Percentiles rank a stretch among this genome's conserved stretches.
Evolutionary conservation across 2,797 vertebrate species (phyloP).

Genomic region (Epinephelus malabaricus): DNA sequence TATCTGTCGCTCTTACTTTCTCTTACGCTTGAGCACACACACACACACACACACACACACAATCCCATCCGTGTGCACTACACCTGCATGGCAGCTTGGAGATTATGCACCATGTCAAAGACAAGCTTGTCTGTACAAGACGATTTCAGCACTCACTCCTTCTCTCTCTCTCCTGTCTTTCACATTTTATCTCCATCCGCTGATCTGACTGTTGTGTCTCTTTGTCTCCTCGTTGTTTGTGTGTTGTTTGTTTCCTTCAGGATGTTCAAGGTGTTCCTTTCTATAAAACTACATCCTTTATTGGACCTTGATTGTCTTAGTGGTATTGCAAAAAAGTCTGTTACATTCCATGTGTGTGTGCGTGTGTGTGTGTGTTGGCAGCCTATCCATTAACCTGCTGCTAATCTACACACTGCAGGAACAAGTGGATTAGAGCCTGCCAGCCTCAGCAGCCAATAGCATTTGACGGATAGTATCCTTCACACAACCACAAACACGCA

Average conservation of each 20-base stretch:
- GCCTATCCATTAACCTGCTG: constrained; percentile 65
- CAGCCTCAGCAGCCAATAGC: constrained; percentile 59
- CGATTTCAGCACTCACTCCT: constrained; percentile 23
- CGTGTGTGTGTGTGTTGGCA: constrained; percentile 39
- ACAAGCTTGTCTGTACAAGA: constrained; percentile 31
- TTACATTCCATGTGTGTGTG: neutral
- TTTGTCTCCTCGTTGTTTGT: constrained; percentile 13
- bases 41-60: neutral
- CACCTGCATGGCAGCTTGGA: constrained; percentile 61
- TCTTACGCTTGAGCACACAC: neutral
- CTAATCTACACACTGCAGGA: constrained; percentile 77
- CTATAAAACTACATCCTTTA: constrained; percentile 20
- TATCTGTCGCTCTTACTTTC: too few species aligned
- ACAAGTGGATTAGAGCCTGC: constrained; percentile 73
- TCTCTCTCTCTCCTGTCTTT: neutral
- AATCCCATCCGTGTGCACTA: neutral
- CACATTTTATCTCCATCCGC: constrained; percentile 35
- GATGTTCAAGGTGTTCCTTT: constrained; percentile 30
- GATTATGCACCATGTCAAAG: constrained; percentile 57
- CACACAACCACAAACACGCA: constrained; percentile 25
- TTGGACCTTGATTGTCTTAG: constrained; percentile 22
- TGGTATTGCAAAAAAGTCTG: constrained; percentile 11
- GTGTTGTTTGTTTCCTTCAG: constrained; percentile 1
- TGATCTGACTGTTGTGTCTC: constrained; percentile 26
- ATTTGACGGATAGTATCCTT: constrained; percentile 70